A percentile compares a stretch with the other conserved stretches of the same genome.
These are phyloP conservation scores for Cenopis cana DNA, from an alignment of 2,888 invertebrate genomes.

Conservation along the genomic window DNA sequence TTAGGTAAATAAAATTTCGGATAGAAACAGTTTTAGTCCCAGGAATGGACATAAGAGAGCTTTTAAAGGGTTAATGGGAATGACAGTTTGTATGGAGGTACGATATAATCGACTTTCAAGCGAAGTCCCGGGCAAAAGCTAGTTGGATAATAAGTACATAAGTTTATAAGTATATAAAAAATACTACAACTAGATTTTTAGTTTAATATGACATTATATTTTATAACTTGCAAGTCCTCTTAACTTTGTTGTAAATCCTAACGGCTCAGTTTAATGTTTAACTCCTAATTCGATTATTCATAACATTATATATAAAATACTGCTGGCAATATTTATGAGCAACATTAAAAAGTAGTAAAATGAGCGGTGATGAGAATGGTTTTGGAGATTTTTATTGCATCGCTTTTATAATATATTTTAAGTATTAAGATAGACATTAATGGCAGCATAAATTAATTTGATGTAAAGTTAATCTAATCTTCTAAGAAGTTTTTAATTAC, in stretches of 20 bases:
- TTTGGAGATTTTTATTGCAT: constrained; percentile 60
- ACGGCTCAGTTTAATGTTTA: constrained; percentile 61
- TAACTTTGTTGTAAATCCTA: constrained; percentile 50
- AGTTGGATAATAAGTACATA: too few species aligned
- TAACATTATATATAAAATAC: constrained; percentile 60
- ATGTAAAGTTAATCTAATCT: background rate
- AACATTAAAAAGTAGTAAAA: constrained; percentile 62
- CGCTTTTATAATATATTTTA: constrained; percentile 46
- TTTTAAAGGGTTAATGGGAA: too few species aligned
- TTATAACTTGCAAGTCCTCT: constrained; percentile 47
- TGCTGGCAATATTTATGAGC: constrained; percentile 58
- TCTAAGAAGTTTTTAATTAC: background rate
- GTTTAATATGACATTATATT: too few species aligned
- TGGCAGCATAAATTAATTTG: constrained; percentile 35
- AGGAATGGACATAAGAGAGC: too few species aligned
- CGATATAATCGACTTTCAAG: too few species aligned
- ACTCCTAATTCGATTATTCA: constrained; percentile 62
- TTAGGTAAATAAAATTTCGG: too few species aligned
- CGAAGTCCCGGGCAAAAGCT: too few species aligned
- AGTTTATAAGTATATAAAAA: too few species aligned
- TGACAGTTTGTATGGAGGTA: too few species aligned
- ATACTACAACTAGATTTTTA: too few species aligned
- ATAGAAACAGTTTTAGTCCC: too few species aligned
- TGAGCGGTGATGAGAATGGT: constrained; percentile 52
- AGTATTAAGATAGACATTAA: constrained; percentile 60